Evolutionary conservation across 1,140 invertebrate species (phyloP), one percentile per base, ranked within the genome.

Genomic region (Oscheius sp.): DNA sequence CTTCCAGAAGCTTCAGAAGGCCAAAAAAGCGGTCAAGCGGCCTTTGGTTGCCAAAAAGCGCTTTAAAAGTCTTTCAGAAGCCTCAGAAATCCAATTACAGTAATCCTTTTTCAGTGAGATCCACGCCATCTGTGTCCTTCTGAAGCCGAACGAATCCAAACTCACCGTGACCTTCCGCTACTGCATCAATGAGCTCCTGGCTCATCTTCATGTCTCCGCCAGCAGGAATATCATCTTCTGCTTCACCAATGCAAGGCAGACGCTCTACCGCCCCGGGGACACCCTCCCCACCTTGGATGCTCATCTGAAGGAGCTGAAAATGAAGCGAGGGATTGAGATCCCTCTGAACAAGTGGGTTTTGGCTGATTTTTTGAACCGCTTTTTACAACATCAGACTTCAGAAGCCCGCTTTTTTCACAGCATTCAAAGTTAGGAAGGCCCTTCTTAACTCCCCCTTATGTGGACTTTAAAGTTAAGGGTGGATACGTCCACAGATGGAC

Each of bases 191-290:
- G 77, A 79, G 36, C 49, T 78, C 31, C 32, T 78, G 2, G 46
- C n/a, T 28, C 77, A 79, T 46, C 65, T 84, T 10, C 80, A 83
- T 36, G 58, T 64, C 20, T 77, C 76, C 65, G 79, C 79, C 2
- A 46, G 26, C 13, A 2, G 75, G 15, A 83, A 83, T 62, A 83
- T 83, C 23, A 28, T 83, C 2, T 83, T 83, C 65, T 76, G 35
- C 3, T 78, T 77, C 58, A 77, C 75, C 28, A 68, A 45, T 29
- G 38, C 69, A 1, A n/a, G 75, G 34, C 35, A 59, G 23, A 62
- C 75, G 18, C 55, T 73, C 29, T 76, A 58, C 49, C 2, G 34
- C 34, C 63, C 75, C 10, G 75, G 75, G 29, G 75, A 77, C 10
- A 42, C 67, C 15, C n/a, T 74, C 3, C 32, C 76, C 3, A 68